Evolutionary conservation across 2,797 vertebrate species (phyloP).

Genomic region (Yasuhikotakia modesta): DNA sequence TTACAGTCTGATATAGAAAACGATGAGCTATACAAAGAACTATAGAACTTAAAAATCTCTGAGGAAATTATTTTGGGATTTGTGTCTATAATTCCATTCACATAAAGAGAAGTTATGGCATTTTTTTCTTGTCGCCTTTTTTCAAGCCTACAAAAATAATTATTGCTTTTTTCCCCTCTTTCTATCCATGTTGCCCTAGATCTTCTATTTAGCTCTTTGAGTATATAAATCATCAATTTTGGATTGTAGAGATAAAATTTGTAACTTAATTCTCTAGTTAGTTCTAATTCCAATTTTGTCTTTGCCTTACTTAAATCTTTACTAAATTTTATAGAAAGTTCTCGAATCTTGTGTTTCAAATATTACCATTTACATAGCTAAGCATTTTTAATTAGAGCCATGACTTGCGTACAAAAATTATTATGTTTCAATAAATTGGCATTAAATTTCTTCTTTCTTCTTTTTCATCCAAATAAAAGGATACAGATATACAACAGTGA

Average conservation of each 20-base stretch:
- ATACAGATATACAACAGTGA: background rate
- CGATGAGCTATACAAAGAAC: background rate
- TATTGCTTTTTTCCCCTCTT: background rate
- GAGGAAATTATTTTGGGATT: background rate
- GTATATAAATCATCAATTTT: conserved; percentile 7
- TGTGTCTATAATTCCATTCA: background rate
- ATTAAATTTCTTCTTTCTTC: background rate
- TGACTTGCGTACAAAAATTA: background rate
- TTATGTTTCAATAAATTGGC: background rate
- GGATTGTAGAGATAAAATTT: background rate
- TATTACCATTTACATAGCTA: background rate
- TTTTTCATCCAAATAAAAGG: background rate
- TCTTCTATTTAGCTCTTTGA: background rate
- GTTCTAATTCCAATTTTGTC: background rate
- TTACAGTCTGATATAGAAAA: background rate
- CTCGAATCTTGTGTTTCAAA: background rate
- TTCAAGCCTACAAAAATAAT: conserved; percentile 16
- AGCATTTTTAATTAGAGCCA: background rate
- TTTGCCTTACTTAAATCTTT: background rate
- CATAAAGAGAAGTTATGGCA: background rate
- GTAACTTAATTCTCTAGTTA: background rate
- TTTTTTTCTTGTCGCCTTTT: background rate
- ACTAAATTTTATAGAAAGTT: background rate
- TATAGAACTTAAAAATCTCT: background rate
- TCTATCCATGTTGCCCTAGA: background rate